Evolutionary conservation across 2,797 vertebrate genomes (phyloP).

Genomic region (Sebastiscus tertius): DNA sequence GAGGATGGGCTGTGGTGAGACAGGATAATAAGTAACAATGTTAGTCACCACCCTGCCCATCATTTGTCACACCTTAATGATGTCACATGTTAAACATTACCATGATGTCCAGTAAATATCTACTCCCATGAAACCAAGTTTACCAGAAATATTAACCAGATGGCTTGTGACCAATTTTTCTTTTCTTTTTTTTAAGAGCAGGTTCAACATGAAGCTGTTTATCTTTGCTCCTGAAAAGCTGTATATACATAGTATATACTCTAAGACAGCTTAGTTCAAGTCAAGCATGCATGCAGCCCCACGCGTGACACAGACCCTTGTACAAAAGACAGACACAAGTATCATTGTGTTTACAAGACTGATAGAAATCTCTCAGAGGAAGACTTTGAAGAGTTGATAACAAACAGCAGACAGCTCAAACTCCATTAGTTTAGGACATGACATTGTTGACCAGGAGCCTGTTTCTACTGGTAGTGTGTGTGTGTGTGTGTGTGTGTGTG

Average conservation of each 20-base stretch:
- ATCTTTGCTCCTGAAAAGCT: neutral
- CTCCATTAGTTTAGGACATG: conserved; percentile 18
- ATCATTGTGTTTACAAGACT: conserved; percentile 15
- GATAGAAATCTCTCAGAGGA: conserved; percentile 37
- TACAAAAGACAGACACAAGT: conserved; percentile 31
- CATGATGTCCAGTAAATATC: conserved; percentile 27
- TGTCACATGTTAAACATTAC: conserved; percentile 8
- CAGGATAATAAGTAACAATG: conserved; percentile 29
- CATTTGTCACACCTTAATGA: conserved; percentile 42
- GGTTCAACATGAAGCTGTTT: neutral
- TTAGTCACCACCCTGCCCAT: conserved; percentile 9
- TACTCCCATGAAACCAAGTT: neutral
- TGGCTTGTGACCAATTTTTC: neutral
- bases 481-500: too few species aligned
- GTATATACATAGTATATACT: neutral
- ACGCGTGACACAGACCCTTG: neutral
- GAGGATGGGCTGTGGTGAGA: conserved; percentile 35
- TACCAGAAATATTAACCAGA: neutral
- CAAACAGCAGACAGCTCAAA: conserved; percentile 17
- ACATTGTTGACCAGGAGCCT: conserved; percentile 13
- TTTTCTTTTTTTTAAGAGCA: neutral
- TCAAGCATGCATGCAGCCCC: neutral
- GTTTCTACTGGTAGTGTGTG: neutral
- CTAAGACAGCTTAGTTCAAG: neutral
- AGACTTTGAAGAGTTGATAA: conserved; percentile 30